phyloP scores from a whole-genome alignment of 2,113 vertebrate species.

The Procavia capensis region DNA sequence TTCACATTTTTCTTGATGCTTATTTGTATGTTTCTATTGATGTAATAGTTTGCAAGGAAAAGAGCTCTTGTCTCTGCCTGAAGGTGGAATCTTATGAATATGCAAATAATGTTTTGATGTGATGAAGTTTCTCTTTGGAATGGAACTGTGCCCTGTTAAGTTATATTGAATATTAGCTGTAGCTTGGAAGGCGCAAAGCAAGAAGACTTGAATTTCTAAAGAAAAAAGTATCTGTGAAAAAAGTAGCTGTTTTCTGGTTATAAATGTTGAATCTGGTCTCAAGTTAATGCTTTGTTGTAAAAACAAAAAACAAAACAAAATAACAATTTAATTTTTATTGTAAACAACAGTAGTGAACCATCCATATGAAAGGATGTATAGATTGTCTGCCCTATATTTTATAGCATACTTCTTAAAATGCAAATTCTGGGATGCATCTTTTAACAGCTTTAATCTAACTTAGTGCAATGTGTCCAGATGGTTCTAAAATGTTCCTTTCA shows the following conservation, averaged over 20 bases:
- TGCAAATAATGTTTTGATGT: conserved; percentile 80
- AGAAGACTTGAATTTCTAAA: conserved; percentile 60
- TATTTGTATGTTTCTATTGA: conserved; percentile 79
- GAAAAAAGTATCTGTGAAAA: conserved; percentile 53
- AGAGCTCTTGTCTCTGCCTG: conserved; percentile 71
- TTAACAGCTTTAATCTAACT: conserved; percentile 67
- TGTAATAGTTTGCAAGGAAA: conserved; percentile 78
- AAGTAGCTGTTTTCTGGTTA: conserved; percentile 63
- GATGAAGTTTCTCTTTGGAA: conserved; percentile 76
- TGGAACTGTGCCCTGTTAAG: conserved; percentile 61
- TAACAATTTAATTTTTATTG: conserved; percentile 68
- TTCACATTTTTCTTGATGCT: conserved; percentile 77
- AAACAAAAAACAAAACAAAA: conserved; percentile 59
- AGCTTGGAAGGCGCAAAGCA: conserved; percentile 64
- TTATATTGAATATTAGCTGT: conserved; percentile 68
- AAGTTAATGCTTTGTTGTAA: conserved; percentile 60
- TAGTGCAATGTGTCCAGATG: conserved; percentile 13
- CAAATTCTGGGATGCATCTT: conserved; percentile 55
- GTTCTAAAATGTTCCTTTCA: conserved; percentile 54
- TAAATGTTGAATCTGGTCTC: conserved; percentile 57
- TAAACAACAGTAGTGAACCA: conserved; percentile 52
- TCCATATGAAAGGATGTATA: conserved; percentile 51
- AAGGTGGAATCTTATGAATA: conserved; percentile 80
- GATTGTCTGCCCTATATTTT: conserved; percentile 33
- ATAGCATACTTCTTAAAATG: conserved; percentile 57